A percentile compares a stretch with the other conserved stretches of the same genome.
Conservation (phyloP, 2,113 vertebrate species). For the Hystrix brachyura region DNA sequence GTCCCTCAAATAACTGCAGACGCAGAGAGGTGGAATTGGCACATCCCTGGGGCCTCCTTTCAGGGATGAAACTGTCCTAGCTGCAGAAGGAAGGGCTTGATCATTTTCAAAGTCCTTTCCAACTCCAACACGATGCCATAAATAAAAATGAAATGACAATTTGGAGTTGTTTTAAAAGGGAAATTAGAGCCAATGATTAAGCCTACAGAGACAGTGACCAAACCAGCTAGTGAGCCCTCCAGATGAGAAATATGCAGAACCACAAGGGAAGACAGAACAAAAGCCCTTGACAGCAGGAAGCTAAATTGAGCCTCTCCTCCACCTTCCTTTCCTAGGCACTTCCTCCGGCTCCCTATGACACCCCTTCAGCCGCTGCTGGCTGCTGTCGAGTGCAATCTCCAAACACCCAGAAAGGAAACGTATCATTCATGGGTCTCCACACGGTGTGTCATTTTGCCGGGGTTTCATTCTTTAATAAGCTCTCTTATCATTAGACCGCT, state of each 20-base stretch:
- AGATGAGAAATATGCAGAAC: conserved; percentile 33
- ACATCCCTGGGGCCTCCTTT: background rate
- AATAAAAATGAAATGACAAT: conserved; percentile 12
- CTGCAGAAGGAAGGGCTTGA: background rate
- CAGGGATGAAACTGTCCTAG: background rate
- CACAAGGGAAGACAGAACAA: background rate
- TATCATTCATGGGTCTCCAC: fast-evolving
- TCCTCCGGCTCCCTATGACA: fast-evolving
- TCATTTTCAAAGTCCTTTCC: background rate
- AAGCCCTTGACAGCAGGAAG: background rate
- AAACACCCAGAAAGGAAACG: background rate
- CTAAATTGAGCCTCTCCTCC: background rate
- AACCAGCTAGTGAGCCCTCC: background rate
- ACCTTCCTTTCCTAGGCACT: background rate
- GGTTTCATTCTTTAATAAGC: conserved; percentile 60
- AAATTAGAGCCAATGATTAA: background rate
- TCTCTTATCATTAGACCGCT: conserved; percentile 47
- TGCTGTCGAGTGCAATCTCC: background rate
- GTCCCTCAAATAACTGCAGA: background rate
- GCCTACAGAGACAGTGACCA: background rate
- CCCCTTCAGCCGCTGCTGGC: too few species aligned
- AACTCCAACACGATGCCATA: background rate
- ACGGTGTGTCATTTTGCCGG: conserved; percentile 55
- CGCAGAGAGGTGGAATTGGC: fast-evolving
- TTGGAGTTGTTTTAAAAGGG: background rate